A percentile compares a stretch with the other conserved stretches of the same genome.
phyloP scores from a whole-genome alignment of 2,888 invertebrate genomes.

The Harpalus rubripes region DNA sequence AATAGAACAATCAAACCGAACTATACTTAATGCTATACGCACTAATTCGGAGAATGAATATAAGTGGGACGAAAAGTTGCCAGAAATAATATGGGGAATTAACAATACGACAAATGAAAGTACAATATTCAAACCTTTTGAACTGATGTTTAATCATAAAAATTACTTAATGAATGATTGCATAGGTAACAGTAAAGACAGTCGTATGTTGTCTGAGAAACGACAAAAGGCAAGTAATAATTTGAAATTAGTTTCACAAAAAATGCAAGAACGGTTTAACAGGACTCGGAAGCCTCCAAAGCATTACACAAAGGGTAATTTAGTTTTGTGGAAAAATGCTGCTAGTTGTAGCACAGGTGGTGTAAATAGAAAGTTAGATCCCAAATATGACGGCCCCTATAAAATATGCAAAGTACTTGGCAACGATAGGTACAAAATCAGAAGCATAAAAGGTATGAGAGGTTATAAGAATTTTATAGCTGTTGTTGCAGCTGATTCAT shows the following conservation, averaged over 20 bases:
- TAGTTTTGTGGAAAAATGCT: conserved; percentile 30
- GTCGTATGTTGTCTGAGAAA: neutral
- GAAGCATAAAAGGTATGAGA: conserved; percentile 11
- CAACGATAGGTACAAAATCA: conserved; percentile 20
- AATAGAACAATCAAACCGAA: conserved; percentile 26
- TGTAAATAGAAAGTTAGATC: conserved; percentile 18
- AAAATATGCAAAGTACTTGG: conserved; percentile 1
- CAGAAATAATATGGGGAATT: conserved; percentile 27
- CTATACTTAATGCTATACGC: conserved; percentile 31
- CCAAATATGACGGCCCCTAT: conserved; percentile 24
- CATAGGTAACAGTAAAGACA: neutral
- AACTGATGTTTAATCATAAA: conserved; percentile 36
- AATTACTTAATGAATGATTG: conserved; percentile 34
- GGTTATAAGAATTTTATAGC: conserved; percentile 11
- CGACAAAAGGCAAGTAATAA: neutral
- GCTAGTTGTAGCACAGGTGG: neutral
- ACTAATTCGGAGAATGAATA: conserved; percentile 1
- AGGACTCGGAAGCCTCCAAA: neutral
- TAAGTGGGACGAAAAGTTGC: conserved; percentile 21
- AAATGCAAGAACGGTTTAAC: conserved; percentile 23
- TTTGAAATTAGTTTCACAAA: neutral
- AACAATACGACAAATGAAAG: conserved; percentile 9
- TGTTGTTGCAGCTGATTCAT: neutral
- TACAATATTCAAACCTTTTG: conserved; percentile 28
- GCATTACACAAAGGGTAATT: neutral